Conservation (phyloP, 2,888 invertebrate genomes). For the Drosophila tripunctata region DNA sequence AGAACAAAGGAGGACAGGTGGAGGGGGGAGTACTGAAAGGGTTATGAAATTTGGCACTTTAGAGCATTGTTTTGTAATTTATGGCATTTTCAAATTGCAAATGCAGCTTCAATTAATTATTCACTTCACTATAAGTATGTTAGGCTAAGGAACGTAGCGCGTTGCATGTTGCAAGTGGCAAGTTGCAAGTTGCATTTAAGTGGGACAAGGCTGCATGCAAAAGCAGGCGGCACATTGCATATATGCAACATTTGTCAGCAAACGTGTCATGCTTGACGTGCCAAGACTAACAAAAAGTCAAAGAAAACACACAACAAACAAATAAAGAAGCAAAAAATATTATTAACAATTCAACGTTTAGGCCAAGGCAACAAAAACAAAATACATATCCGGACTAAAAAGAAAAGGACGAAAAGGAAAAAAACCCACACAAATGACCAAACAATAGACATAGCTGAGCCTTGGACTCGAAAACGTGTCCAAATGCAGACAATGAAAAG, state of each 20-base stretch:
- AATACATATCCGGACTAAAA: constrained; percentile 54
- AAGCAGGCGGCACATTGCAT: constrained; percentile 15
- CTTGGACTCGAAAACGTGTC: constrained; percentile 44
- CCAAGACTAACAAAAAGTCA: not conserved
- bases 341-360: constrained; percentile 70
- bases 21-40: not conserved
- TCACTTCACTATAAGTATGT: constrained; percentile 47
- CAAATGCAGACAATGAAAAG: constrained; percentile 42
- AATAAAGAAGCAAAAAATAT: constrained; percentile 18
- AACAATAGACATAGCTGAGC: constrained; percentile 55
- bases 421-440: constrained; percentile 43
- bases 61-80: constrained; percentile 59
- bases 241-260: constrained; percentile 43
- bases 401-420: constrained; percentile 2
- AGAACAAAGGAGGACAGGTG: not conserved
- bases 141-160: not conserved
- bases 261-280: constrained; percentile 14
- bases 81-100: constrained; percentile 63
- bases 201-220: constrained; percentile 52
- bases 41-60: constrained; percentile 31
- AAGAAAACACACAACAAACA: not conserved
- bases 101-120: constrained; percentile 52
- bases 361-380: constrained; percentile 65
- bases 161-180: constrained; percentile 16
- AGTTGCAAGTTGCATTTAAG: constrained; percentile 22